Evolutionary conservation across 1,140 invertebrate species (phyloP), one percentile per base, ranked within the genome.

Genomic region (Drosophila asahinai): DNA sequence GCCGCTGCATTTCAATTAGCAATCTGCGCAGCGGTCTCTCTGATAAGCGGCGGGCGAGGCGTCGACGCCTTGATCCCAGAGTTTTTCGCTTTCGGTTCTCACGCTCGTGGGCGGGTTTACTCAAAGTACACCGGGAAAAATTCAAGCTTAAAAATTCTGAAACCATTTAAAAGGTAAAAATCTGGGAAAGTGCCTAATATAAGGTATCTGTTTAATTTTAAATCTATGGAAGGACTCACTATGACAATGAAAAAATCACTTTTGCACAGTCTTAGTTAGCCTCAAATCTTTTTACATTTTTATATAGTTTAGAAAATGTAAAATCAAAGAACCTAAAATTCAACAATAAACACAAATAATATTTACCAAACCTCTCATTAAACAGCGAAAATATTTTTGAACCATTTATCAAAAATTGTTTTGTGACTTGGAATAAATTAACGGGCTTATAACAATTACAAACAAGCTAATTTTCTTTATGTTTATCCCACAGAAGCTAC

Each of bases 1-100:
- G 52, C 62, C 74, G 64, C 65, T 83, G 81, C 71, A 83, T 83
- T 84, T 83, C 77, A 83, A 83, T 83, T 83, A 80, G 75, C 61
- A 45, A 55, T 78, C 66, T 57, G 43, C 19, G 45, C 22, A 36
- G 49, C 49, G 15, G 47, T 38, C 58, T 78, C 51, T 38, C 55
- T 75, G 81, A 80, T 80, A 80, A 80, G 77, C 62, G 52, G 36
- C 30, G 22, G 43, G 54, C 54, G 54, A 25, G 54, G 19, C 36
- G 8, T n/a, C 17, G n/a, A 43, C 48, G 60, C 36, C 59, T 45
- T 54, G 42, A 62, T 48, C 52, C 17, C 57, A 59, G 19, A 25
- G 51, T 60, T 54, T 80, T 75, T 80, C 63, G 68, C 60, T 83
- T 70, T 76, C 40, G 42, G 81, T 75, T 83, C 81, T 65, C 81